These are phyloP conservation scores for Isichthys henryi DNA, from an alignment of 2,113 vertebrate genomes.

Conservation along the genomic window DNA sequence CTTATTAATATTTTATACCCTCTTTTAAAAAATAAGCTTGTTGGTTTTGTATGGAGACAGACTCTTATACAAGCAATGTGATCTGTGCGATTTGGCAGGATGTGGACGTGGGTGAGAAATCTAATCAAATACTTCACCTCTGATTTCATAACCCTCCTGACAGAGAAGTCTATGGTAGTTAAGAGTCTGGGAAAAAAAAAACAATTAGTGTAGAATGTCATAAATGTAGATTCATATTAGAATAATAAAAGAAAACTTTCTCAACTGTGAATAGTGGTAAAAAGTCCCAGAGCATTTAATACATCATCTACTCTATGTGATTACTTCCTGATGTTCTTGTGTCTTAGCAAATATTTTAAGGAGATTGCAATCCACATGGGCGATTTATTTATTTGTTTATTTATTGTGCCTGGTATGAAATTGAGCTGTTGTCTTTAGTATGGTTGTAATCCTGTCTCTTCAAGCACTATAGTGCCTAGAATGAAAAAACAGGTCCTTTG, in stretches of 20 bases:
- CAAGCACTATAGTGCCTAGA: not conserved
- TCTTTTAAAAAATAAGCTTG: conserved; percentile 8
- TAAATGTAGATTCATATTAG: not conserved
- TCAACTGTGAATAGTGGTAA: not conserved
- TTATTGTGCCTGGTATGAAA: not conserved
- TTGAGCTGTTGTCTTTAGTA: not conserved
- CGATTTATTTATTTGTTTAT: not conserved
- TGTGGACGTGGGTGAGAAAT: conserved; percentile 8
- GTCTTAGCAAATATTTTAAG: not conserved
- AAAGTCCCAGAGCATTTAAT: not conserved
- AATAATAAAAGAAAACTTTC: not conserved
- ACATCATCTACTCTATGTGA: not conserved
- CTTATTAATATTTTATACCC: not conserved
- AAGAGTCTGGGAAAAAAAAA: not conserved
- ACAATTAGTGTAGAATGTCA: not conserved
- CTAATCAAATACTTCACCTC: not conserved
- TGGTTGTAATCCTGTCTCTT: not conserved
- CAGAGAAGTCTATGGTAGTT: not conserved
- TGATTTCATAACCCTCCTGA: conserved; percentile 1
- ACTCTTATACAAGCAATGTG: not conserved
- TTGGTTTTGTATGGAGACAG: conserved; percentile 3
- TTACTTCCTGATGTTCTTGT: not conserved
- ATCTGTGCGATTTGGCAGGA: conserved; percentile 3
- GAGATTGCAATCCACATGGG: not conserved
- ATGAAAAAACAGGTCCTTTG: not conserved